Percentiles rank a stretch among this genome's conserved stretches.
These are phyloP conservation scores for Nowickia ferox DNA, from an alignment of 2,888 invertebrate genomes.

Conservation along the genomic window DNA sequence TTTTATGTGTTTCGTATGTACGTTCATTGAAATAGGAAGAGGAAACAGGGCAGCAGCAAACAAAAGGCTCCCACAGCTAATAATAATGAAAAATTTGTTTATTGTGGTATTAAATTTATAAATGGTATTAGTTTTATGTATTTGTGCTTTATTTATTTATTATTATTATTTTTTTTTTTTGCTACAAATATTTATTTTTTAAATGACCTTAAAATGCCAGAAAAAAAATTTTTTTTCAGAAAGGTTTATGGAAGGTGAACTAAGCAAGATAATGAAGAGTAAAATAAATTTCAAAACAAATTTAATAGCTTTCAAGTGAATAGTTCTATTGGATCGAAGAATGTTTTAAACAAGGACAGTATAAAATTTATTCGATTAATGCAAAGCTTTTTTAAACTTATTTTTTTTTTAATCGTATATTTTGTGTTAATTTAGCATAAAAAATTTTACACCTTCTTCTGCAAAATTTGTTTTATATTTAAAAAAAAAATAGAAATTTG, in stretches of 20 bases:
- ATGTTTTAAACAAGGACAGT: too few species aligned
- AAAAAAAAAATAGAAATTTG: too few species aligned
- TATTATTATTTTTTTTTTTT: background rate
- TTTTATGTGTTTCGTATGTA: background rate
- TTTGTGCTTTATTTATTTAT: background rate
- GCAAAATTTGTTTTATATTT: too few species aligned
- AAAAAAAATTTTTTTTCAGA: background rate
- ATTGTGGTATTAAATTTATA: slow-evolving; percentile 3
- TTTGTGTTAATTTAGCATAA: too few species aligned
- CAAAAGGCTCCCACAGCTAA: slow-evolving; percentile 5
- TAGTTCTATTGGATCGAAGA: too few species aligned
- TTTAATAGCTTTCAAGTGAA: too few species aligned
- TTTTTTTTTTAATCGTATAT: too few species aligned
- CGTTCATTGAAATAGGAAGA: background rate
- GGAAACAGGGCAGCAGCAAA: slow-evolving; percentile 1
- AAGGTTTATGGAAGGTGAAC: background rate
- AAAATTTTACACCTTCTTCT: too few species aligned
- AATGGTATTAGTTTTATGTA: background rate
- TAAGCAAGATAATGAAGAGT: background rate
- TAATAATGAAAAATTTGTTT: slow-evolving; percentile 7
- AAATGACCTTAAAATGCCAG: slow-evolving; percentile 34
- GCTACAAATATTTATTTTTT: slow-evolving; percentile 1
- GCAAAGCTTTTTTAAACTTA: too few species aligned
- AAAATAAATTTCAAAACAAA: background rate
- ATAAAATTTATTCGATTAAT: too few species aligned